Evolutionary conservation across 2,797 vertebrate genomes (phyloP).

Genomic region (Crenuchus spilurus): DNA sequence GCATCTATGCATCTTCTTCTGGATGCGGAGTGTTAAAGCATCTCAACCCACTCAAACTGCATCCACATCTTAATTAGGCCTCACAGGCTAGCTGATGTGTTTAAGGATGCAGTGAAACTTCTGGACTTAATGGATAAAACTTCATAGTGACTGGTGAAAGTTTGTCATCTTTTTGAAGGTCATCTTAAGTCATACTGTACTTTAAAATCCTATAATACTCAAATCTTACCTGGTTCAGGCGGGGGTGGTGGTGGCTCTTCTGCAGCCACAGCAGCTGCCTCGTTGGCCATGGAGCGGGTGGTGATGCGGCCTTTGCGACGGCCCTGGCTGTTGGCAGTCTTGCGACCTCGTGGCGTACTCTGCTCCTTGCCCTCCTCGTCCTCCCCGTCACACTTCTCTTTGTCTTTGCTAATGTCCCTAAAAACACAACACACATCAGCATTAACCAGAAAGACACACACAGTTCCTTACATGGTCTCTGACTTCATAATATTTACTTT

Average conservation of each 20-base stretch:
- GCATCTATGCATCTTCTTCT: no score
- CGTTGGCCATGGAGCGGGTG: constrained; percentile 97
- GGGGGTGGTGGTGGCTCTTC: constrained; percentile 85
- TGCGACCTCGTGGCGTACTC: constrained; percentile 89
- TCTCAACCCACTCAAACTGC: no score
- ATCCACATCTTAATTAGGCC: no score
- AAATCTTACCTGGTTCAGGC: constrained; percentile 73
- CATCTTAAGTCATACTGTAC: no score
- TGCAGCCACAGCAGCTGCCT: constrained; percentile 86
- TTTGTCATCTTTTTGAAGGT: no score
- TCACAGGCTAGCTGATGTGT: no score
- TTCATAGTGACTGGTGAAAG: no score
- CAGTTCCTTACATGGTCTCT: background rate
- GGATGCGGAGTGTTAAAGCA: no score
- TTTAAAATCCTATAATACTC: no score
- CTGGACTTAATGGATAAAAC: no score
- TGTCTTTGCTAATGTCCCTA: constrained; percentile 92
- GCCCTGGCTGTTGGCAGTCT: constrained; percentile 97
- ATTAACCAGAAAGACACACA: background rate
- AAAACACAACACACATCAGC: constrained; percentile 1
- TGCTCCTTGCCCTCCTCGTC: constrained; percentile 96
- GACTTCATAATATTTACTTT: no score
- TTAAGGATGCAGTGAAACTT: no score
- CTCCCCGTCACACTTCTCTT: constrained; percentile 94
- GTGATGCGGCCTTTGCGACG: constrained; percentile 96